Evolutionary conservation across 2,888 invertebrate genomes (phyloP), one percentile per base, ranked within the genome.

Genomic region (Plebejus anna): DNA sequence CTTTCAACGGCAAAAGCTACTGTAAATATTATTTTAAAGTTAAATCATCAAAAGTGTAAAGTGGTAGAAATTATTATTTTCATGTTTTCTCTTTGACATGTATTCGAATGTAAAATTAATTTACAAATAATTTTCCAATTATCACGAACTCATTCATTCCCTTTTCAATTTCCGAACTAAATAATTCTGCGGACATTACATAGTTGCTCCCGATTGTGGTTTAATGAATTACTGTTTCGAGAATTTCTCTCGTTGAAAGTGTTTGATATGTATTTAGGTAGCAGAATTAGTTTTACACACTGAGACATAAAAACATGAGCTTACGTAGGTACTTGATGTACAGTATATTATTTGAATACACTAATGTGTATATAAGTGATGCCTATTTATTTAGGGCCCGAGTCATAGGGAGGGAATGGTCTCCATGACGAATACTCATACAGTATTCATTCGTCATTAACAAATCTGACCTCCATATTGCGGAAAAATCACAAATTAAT

Each of bases 1-100:
- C 11, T 61, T 28, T 28, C 22, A 61, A 61, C 28, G 28, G 28
- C 2, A 28, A 61, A 22, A 61, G 7, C 61, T 32, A 66, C 66
- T 1, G 13, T 32, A 32, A 66, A 13, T 4, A 13, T 66, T 32
- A 66, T 66, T 66, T 66, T 4, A 36, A 36, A 16, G 4, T 13
- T 32, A 36, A 66, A 66, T 66, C 32, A 66, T 66, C 6, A 36
- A 32, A 32, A 36, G 66, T 36, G 11, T 16, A 36, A 66, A 66
- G 5, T 66, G 66, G 66, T 66, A 66, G 66, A 79, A 55, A 72
- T 72, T 72, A 55, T 32, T 32, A 66, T 66, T 66, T 66, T 66
- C 66, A 66, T 16, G 66, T 73, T 73, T 73, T 51, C 73, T 32
- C 73, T 73, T 73, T 73, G 73, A 73, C 47, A 28, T n/a, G 38